Evolutionary conservation across 2,888 invertebrate species (phyloP).

Genomic region (Pherbina coryleti): DNA sequence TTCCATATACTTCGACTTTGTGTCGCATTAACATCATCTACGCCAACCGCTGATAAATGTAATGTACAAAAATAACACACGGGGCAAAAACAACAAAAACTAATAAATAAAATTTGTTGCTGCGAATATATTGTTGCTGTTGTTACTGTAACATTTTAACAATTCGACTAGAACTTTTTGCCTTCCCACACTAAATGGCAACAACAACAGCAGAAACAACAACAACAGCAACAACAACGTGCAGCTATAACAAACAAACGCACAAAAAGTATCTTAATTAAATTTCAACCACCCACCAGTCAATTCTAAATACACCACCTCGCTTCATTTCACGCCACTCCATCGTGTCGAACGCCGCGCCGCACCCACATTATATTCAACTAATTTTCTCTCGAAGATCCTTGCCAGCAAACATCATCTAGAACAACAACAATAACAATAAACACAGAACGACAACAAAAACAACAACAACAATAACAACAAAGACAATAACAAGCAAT

Average conservation of each 20-base stretch:
- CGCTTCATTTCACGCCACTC: not conserved
- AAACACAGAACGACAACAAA: slow-evolving; percentile 17
- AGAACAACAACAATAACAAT: slow-evolving; percentile 39
- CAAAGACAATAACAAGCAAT: slow-evolving; percentile 14
- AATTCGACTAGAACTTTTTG: not conserved
- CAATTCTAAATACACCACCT: not conserved
- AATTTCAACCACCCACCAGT: slow-evolving; percentile 59
- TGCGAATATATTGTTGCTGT: not conserved
- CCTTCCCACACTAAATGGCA: slow-evolving; percentile 2
- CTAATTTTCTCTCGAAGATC: slow-evolving; percentile 48
- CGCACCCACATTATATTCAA: slow-evolving; percentile 40
- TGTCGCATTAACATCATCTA: slow-evolving; percentile 25
- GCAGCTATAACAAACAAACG: slow-evolving; percentile 35
- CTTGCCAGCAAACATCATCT: slow-evolving; percentile 10
- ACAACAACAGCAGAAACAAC: not conserved
- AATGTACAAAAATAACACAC: slow-evolving; percentile 4
- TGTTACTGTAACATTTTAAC: slow-evolving; percentile 7
- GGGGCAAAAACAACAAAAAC: slow-evolving; percentile 16
- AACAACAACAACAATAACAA: slow-evolving; percentile 23
- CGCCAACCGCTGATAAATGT: slow-evolving; percentile 38
- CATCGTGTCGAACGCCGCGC: not conserved
- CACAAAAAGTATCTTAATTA: slow-evolving; percentile 64
- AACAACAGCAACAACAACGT: not conserved
- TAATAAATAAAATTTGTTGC: slow-evolving; percentile 4
- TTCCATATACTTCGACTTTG: slow-evolving; percentile 18